A percentile compares a stretch with the other conserved stretches of the same genome.
Conservation (phyloP, 2,113 vertebrate species). For the Takifugu flavidus region DNA sequence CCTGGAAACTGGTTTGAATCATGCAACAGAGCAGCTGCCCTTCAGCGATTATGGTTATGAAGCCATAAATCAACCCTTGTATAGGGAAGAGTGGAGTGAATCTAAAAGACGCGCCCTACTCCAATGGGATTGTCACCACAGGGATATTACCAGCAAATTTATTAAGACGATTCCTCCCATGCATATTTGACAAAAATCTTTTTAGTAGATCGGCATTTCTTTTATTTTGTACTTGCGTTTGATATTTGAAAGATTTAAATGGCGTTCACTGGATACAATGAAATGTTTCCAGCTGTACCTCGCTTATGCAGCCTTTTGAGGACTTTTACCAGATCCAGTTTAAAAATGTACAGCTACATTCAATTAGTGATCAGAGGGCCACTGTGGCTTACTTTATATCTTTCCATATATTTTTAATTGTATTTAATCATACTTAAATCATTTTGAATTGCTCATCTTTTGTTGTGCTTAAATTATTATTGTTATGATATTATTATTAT, state of each 20-base stretch:
- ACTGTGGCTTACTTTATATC: no score
- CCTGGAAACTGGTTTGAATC: slow-evolving; percentile 57
- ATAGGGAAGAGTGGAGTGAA: slow-evolving; percentile 36
- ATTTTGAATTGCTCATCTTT: no score
- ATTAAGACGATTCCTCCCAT: slow-evolving; percentile 18
- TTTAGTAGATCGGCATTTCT: slow-evolving; percentile 9
- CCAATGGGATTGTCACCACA: slow-evolving; percentile 29
- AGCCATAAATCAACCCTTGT: slow-evolving; percentile 74
- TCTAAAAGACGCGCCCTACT: slow-evolving; percentile 49
- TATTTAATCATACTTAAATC: no score
- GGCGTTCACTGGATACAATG: no score
- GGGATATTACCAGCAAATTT: slow-evolving; percentile 30
- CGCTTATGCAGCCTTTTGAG: no score
- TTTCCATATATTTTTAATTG: no score
- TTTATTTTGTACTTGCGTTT: neutral
- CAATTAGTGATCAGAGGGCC: no score
- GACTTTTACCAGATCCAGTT: no score
- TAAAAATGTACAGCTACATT: no score
- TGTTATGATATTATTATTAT: no score
- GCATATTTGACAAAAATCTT: slow-evolving; percentile 16
- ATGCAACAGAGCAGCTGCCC: slow-evolving; percentile 63
- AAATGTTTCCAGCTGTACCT: no score
- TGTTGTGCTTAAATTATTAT: no score
- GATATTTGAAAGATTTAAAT: slow-evolving; percentile 1
- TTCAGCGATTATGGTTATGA: slow-evolving; percentile 72